Evolutionary conservation across 2,797 vertebrate genomes (phyloP), one percentile per base, ranked within the genome.

Genomic region (Mus spretus): DNA sequence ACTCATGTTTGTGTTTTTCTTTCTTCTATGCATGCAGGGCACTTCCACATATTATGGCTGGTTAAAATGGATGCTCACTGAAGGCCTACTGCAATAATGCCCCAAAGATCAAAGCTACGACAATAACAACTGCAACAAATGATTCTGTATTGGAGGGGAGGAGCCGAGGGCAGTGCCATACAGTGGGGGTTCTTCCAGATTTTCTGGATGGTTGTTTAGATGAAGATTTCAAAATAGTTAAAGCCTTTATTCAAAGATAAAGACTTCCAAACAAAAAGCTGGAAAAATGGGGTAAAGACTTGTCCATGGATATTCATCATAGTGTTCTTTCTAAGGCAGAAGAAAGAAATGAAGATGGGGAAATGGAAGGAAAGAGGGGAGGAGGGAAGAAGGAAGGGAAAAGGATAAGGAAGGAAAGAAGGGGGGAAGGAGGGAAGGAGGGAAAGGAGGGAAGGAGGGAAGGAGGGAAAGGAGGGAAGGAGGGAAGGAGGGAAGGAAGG

Each of bases 381-480:
- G 44, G 31, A n/a, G 31, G 14, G 14, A 67, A 67, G 13, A 31
- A 5, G 4, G 28, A 7, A 67, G 6, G 14, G 6, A 34, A 17
- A 31, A 13, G 28, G 14, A 5, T 12, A 14, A 14, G 65, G 65
- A 13, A 65, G 13, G 2, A 31, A 4, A 4, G 28, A 31, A 65
- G 28, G 63, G 31, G 6, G 28, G 63, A 13, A 13, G 28, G 12
- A 5, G 14, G 63, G 12, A 2, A 13, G 12, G 63, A 31, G 13
- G 11, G 26, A 12, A 31, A 1, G 12, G 3, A 31, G 26, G 26
- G 4, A 65, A 9, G 4, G 11, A 13, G 4, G 4, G 3, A 14
- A 12, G 4, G 13, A 5, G 4, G 1, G 12, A 31, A 1, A 6
- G 26, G 1, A 12, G 3, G 63, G 3, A 2, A 14, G 26, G 12